phyloP scores from a whole-genome alignment of 2,888 invertebrate species.

The Xylota sylvarum region DNA sequence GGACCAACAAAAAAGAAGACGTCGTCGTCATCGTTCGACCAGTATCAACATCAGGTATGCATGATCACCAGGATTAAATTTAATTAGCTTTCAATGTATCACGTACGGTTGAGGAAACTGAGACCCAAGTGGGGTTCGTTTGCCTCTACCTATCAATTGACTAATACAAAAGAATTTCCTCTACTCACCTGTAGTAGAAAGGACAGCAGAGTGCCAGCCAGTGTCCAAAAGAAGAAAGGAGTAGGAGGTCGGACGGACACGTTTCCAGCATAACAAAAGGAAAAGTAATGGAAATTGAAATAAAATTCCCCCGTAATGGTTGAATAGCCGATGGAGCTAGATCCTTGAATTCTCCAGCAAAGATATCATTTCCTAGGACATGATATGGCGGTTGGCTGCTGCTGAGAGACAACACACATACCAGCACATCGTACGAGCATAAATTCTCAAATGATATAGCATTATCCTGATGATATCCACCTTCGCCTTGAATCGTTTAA shows the following conservation, averaged over 20 bases:
- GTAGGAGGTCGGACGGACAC: slow-evolving; percentile 58
- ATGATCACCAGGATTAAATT: slow-evolving; percentile 78
- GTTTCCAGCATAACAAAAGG: slow-evolving; percentile 76
- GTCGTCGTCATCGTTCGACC: slow-evolving; percentile 30
- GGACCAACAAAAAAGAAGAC: not conserved
- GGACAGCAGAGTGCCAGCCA: not conserved
- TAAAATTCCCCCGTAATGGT: slow-evolving; percentile 74
- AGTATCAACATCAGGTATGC: slow-evolving; percentile 34
- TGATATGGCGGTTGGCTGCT: slow-evolving; percentile 46
- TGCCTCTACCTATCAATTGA: slow-evolving; percentile 25
- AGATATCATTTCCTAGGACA: slow-evolving; percentile 65
- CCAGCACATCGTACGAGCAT: slow-evolving; percentile 72
- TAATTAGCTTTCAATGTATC: slow-evolving; percentile 78
- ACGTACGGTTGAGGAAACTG: slow-evolving; percentile 65
- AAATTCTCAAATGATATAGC: slow-evolving; percentile 77
- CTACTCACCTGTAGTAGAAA: slow-evolving; percentile 44
- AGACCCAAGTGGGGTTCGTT: slow-evolving; percentile 5
- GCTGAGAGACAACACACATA: slow-evolving; percentile 66
- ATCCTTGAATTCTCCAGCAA: slow-evolving; percentile 39
- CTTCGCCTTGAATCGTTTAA: slow-evolving; percentile 79
- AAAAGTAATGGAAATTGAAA: slow-evolving; percentile 77
- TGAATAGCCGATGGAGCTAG: slow-evolving; percentile 59
- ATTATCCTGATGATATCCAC: slow-evolving; percentile 76
- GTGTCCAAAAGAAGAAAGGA: slow-evolving; percentile 6
- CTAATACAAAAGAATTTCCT: slow-evolving; percentile 44